phyloP scores from a whole-genome alignment of 2,113 vertebrate species.

The Eulacestoma nigropectus region DNA sequence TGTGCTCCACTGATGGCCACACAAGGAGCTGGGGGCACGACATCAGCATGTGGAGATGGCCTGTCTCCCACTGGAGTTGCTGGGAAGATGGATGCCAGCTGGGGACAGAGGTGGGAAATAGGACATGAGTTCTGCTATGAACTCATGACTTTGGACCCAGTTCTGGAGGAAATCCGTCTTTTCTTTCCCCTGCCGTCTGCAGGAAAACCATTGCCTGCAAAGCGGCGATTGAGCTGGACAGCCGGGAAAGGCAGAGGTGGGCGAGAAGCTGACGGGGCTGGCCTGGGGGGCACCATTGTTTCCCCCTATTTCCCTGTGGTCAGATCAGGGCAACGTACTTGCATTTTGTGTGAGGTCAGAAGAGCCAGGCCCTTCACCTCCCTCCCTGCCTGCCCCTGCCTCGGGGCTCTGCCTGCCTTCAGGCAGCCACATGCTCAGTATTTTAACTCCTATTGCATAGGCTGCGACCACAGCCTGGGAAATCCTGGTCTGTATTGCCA shows the following conservation, averaged over 20 bases:
- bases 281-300: not conserved
- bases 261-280: not conserved
- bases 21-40: not conserved
- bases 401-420: not conserved
- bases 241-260: accelerated
- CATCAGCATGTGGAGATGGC: accelerated
- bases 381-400: not conserved
- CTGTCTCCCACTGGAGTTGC: not conserved
- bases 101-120: not conserved
- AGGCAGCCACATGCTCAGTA: not conserved
- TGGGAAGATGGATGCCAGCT: not conserved
- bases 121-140: not conserved
- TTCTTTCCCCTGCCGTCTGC: not conserved
- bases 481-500: not conserved
- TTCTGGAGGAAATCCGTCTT: not conserved
- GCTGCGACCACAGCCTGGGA: not conserved
- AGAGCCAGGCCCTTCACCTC: not conserved
- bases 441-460: not conserved
- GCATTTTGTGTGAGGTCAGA: not conserved
- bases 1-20: not conserved
- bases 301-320: not conserved
- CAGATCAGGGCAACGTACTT: not conserved
- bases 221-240: not conserved
- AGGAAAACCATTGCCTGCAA: not conserved
- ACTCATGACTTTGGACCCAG: not conserved